These are phyloP conservation scores for Rhamnusium bicolor DNA, from an alignment of 2,888 invertebrate species.

Conservation along the genomic window DNA sequence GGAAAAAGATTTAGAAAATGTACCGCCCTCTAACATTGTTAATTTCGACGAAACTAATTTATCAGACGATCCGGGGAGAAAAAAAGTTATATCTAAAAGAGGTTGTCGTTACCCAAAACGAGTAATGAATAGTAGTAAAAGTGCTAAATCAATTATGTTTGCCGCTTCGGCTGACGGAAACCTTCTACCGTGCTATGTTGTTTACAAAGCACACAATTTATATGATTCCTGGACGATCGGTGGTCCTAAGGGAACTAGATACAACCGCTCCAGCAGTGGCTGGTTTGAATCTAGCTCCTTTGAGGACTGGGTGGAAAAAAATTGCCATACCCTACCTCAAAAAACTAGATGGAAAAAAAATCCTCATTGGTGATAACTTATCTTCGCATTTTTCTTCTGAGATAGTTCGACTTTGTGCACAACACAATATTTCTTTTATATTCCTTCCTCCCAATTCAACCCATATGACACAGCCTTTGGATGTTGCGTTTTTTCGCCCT, in stretches of 20 bases:
- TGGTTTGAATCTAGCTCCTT: conserved; percentile 24
- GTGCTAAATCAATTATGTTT: neutral
- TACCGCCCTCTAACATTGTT: no score
- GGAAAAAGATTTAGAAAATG: no score
- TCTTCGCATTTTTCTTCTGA: conserved; percentile 4
- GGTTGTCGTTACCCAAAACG: no score
- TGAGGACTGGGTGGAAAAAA: conserved; percentile 18
- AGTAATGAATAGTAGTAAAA: conserved; percentile 8
- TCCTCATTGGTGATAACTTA: conserved; percentile 22
- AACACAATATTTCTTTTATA: conserved; percentile 29
- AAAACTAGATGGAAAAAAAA: conserved; percentile 26
- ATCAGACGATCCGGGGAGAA: no score
- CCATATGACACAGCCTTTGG: conserved; percentile 21
- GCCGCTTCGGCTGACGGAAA: conserved; percentile 8
- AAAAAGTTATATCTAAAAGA: no score
- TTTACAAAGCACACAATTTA: neutral
- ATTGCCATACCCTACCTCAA: conserved; percentile 12
- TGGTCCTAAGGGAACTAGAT: neutral
- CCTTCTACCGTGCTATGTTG: neutral
- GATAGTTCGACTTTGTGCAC: neutral
- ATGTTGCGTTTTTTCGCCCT: conserved; percentile 18
- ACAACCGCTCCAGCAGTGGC: neutral
- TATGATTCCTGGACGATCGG: neutral
- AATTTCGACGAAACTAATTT: no score
- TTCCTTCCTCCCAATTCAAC: conserved; percentile 30